Percentiles rank a stretch among this genome's conserved stretches.
phyloP scores from a whole-genome alignment of 2,797 vertebrate genomes.

The Molossus molossus region DNA sequence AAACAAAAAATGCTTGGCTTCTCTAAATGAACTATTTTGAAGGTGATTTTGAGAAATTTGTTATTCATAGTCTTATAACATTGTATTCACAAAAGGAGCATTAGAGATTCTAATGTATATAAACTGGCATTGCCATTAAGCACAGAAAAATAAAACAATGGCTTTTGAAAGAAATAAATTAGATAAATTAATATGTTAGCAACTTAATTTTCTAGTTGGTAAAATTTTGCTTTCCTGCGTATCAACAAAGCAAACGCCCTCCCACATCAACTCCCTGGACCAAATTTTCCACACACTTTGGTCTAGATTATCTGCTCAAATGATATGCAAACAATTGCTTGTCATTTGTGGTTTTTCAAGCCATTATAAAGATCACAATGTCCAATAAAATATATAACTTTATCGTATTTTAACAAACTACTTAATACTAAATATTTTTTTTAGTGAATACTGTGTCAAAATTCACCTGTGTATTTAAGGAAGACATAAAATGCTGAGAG shows the following conservation, averaged over 20 bases:
- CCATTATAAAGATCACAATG: conserved; percentile 66
- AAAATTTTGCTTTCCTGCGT: conserved; percentile 20
- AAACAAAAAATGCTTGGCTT: not conserved
- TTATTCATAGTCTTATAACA: conserved; percentile 14
- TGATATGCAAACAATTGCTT: conserved; percentile 15
- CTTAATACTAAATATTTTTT: conserved; percentile 86
- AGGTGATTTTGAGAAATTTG: conserved; percentile 39
- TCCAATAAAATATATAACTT: conserved; percentile 76
- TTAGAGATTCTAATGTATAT: not conserved
- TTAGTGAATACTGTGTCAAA: conserved; percentile 89
- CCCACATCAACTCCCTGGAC: not conserved
- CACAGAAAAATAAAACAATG: conserved; percentile 52
- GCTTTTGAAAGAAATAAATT: conserved; percentile 79
- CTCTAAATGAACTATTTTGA: not conserved
- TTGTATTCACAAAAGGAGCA: conserved; percentile 60
- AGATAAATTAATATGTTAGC: conserved; percentile 75
- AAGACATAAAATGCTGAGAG: not conserved
- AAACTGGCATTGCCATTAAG: conserved; percentile 70
- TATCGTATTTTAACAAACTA: conserved; percentile 34
- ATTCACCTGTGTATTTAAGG: conserved; percentile 86
- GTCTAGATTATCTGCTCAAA: not conserved
- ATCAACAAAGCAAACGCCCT: not conserved
- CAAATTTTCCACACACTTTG: not conserved
- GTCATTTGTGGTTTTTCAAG: not conserved
- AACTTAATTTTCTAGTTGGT: conserved; percentile 41